phyloP scores from a whole-genome alignment of 2,888 invertebrate species.

The Dasypogon diadema region DNA sequence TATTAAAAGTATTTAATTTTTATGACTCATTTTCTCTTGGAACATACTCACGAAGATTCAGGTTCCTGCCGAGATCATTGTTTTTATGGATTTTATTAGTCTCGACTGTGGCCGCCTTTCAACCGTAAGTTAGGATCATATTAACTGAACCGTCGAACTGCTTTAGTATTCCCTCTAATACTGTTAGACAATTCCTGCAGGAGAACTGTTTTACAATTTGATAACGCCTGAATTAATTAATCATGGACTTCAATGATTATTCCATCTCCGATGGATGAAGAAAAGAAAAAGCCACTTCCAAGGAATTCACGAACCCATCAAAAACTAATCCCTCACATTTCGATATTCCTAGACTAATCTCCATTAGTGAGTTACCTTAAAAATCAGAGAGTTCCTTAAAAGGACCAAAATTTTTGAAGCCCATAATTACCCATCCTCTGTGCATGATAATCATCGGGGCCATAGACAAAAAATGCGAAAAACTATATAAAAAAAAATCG shows the following conservation, averaged over 20 bases:
- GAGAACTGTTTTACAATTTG: too few species aligned
- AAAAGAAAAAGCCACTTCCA: conserved; percentile 1
- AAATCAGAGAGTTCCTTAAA: conserved; percentile 28
- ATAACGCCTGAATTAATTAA: too few species aligned
- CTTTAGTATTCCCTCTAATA: too few species aligned
- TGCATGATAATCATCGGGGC: conserved; percentile 17
- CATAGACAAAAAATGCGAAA: conserved; percentile 29
- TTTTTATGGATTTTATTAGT: conserved; percentile 4
- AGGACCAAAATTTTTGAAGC: conserved; percentile 25
- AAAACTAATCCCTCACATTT: conserved; percentile 18
- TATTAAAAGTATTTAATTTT: conserved; percentile 15
- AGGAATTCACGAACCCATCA: conserved; percentile 19
- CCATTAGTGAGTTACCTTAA: conserved; percentile 32
- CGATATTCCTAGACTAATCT: conserved; percentile 1
- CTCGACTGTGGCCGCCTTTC: not conserved
- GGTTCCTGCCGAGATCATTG: too few species aligned
- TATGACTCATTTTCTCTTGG: conserved; percentile 14
- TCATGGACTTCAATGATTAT: not conserved
- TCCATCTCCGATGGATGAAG: not conserved
- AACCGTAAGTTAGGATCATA: not conserved
- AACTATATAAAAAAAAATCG: conserved; percentile 25
- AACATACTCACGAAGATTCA: too few species aligned
- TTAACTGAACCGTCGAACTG: not conserved
- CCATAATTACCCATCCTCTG: conserved; percentile 34
- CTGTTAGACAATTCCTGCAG: too few species aligned